Evolutionary conservation across 2,888 invertebrate genomes (phyloP).

Genomic region (Alloscopus bannaensis): DNA sequence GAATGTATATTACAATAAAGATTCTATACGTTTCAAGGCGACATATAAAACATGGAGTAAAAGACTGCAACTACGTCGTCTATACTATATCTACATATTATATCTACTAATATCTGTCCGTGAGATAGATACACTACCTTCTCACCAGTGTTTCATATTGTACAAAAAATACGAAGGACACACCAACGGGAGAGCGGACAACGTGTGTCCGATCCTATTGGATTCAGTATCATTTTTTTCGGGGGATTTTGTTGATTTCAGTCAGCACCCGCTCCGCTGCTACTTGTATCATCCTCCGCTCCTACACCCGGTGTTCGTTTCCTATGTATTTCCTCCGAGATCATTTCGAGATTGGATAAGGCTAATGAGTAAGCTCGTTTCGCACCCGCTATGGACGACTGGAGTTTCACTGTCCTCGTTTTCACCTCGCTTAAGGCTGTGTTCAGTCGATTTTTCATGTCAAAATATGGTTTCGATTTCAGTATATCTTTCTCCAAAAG

Average conservation of each 20-base stretch:
- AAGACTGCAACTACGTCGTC: too few species aligned
- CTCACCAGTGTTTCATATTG: too few species aligned
- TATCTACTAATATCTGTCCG: too few species aligned
- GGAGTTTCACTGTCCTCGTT: slow-evolving; percentile 87
- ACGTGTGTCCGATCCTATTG: too few species aligned
- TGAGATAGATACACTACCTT: too few species aligned
- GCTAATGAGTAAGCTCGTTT: slow-evolving; percentile 89
- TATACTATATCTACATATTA: too few species aligned
- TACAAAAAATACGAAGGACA: too few species aligned
- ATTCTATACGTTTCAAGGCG: too few species aligned
- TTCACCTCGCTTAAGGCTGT: slow-evolving; percentile 91
- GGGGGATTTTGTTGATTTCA: slow-evolving; percentile 76
- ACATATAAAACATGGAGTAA: too few species aligned
- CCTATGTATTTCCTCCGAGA: slow-evolving; percentile 93
- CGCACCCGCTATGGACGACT: slow-evolving; percentile 85
- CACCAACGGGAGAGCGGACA: too few species aligned
- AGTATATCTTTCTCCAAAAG: slow-evolving; percentile 87
- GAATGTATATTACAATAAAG: too few species aligned
- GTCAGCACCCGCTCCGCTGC: slow-evolving; percentile 85
- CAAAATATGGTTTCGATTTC: slow-evolving; percentile 93
- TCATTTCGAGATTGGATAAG: slow-evolving; percentile 88
- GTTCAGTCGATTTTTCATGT: slow-evolving; percentile 90
- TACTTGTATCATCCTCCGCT: slow-evolving; percentile 76
- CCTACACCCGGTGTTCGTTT: slow-evolving; percentile 79
- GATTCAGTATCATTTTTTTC: neutral